Percentiles rank a stretch among this genome's conserved stretches.
phyloP scores from a whole-genome alignment of 2,113 vertebrate species.

The Bombycilla garrulus region DNA sequence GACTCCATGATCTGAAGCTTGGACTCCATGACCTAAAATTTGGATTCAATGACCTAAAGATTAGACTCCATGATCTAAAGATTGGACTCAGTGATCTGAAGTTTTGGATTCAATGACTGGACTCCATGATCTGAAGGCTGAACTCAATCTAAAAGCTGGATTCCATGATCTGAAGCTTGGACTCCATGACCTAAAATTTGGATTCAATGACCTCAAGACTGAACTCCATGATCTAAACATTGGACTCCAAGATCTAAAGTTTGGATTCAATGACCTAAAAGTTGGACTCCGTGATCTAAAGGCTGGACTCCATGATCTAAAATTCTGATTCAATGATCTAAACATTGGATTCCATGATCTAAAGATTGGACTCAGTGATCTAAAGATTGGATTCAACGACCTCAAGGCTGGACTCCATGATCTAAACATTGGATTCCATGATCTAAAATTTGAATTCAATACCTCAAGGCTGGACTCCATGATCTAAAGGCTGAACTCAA shows the following conservation, averaged over 20 bases:
- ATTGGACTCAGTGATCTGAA: background rate
- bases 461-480: background rate
- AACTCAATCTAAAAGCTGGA: background rate
- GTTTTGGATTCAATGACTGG: background rate
- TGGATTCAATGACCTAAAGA: background rate
- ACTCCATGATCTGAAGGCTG: background rate
- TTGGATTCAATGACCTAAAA: background rate
- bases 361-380: background rate
- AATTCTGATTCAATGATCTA: background rate
- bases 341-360: background rate
- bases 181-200: background rate
- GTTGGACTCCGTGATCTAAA: fast-evolving
- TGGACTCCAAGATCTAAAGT: background rate
- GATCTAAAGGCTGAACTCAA: background rate
- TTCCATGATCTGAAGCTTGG: background rate
- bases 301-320: too few relatives aligned
- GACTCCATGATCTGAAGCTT: background rate
- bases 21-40: background rate
- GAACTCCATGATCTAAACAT: background rate
- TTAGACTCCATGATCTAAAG: background rate
- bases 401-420: background rate
- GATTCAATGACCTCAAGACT: background rate
- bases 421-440: fast-evolving
- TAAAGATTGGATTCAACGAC: background rate
- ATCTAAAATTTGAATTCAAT: background rate